phyloP scores from a whole-genome alignment of 2,888 invertebrate species.

The Cosmopolites sordidus region DNA sequence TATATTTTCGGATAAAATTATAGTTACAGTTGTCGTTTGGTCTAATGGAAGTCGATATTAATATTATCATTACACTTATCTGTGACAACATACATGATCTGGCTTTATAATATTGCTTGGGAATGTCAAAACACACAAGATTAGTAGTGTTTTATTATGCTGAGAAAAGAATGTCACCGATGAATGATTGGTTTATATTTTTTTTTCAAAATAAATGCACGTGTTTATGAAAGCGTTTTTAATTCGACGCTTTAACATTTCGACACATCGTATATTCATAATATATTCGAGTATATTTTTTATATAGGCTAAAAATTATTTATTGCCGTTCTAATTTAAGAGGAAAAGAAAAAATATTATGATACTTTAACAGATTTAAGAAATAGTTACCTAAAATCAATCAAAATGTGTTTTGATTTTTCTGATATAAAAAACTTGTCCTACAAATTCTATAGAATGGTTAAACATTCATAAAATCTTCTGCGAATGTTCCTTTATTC shows the following conservation, averaged over 20 bases:
- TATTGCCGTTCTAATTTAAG: no score
- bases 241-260: background rate
- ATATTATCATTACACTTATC: background rate
- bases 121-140: background rate
- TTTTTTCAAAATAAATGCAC: background rate
- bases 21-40: background rate
- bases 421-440: no score
- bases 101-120: slow-evolving; percentile 1
- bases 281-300: no score
- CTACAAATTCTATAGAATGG: no score
- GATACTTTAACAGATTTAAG: no score
- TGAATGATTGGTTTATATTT: background rate
- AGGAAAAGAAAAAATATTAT: no score
- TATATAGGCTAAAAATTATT: no score
- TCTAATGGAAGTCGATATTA: slow-evolving; percentile 1
- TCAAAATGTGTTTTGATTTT: no score
- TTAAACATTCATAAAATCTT: no score
- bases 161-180: background rate
- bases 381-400: no score
- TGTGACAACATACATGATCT: background rate
- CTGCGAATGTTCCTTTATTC: no score
- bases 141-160: background rate
- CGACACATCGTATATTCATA: background rate
- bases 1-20: background rate
- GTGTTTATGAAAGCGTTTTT: background rate